Percentiles rank a stretch among this genome's conserved stretches.
These are phyloP conservation scores for Pseudomyrmex pallidus DNA, from an alignment of 1,140 invertebrate species.

Conservation along the genomic window DNA sequence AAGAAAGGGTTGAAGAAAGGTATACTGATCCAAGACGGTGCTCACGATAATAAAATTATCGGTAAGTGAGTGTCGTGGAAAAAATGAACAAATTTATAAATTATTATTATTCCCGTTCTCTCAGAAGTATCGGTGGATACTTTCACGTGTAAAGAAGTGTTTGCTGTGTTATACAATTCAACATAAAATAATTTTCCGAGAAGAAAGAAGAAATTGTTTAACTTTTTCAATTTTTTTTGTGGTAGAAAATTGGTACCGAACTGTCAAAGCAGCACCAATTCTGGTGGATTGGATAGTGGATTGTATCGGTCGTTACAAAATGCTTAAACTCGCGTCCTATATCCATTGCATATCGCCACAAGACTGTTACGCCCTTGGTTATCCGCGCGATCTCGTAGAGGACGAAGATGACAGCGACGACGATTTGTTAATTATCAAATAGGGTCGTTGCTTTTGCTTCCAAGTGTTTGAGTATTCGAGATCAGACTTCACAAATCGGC, in stretches of 20 bases:
- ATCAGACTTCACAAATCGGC: neutral
- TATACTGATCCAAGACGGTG: constrained; percentile 51
- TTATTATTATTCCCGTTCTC: too few species aligned
- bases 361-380: constrained; percentile 44
- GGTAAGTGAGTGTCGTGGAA: constrained; percentile 54
- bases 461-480: too few species aligned
- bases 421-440: neutral
- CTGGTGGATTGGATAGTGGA: constrained; percentile 76
- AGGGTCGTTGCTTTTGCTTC: too few species aligned
- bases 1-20: constrained; percentile 47
- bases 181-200: neutral
- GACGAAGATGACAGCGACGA: constrained; percentile 60
- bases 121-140: too few species aligned
- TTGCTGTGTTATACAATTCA: neutral
- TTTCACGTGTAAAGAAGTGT: too few species aligned
- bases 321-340: constrained; percentile 72
- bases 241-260: constrained; percentile 67
- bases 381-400: constrained; percentile 59
- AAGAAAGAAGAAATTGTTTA: neutral
- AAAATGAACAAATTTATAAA: neutral
- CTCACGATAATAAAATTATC: constrained; percentile 56
- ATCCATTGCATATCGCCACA: constrained; percentile 57
- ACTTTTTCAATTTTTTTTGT: neutral
- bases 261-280: constrained; percentile 64
- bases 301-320: constrained; percentile 76